Conservation (phyloP, 2,113 vertebrate species). For the Baryphthengus martii region DNA sequence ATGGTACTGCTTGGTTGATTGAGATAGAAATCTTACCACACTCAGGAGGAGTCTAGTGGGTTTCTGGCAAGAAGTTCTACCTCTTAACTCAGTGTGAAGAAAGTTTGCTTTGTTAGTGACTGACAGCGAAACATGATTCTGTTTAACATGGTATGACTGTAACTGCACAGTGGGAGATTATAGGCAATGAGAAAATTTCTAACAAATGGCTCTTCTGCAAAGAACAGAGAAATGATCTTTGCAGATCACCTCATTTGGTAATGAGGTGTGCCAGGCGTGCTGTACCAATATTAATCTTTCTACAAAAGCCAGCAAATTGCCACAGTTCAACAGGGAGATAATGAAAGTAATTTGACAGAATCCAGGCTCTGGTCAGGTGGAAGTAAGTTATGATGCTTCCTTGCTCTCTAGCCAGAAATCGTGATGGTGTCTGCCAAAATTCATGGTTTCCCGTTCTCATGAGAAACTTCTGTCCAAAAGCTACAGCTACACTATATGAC, state of each 20-base stretch:
- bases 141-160: not conserved
- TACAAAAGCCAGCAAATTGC: not conserved
- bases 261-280: not conserved
- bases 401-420: not conserved
- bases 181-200: not conserved
- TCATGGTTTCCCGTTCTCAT: not conserved
- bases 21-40: not conserved
- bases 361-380: not conserved
- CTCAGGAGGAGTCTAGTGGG: not conserved
- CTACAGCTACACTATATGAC: not conserved
- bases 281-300: conserved; percentile 6
- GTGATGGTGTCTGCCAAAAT: not conserved
- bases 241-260: conserved; percentile 17
- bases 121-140: conserved; percentile 30
- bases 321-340: not conserved
- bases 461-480: not conserved
- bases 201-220: conserved; percentile 5
- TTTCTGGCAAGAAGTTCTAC: conserved; percentile 4
- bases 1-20: not conserved
- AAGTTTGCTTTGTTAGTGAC: not conserved
- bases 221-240: conserved; percentile 16
- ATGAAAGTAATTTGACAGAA: not conserved
- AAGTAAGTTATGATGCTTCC: not conserved
- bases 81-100: not conserved
- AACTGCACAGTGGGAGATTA: not conserved